Evolutionary conservation across 1,140 invertebrate genomes (phyloP).

Genomic region (Pseudobourletiella spinata): DNA sequence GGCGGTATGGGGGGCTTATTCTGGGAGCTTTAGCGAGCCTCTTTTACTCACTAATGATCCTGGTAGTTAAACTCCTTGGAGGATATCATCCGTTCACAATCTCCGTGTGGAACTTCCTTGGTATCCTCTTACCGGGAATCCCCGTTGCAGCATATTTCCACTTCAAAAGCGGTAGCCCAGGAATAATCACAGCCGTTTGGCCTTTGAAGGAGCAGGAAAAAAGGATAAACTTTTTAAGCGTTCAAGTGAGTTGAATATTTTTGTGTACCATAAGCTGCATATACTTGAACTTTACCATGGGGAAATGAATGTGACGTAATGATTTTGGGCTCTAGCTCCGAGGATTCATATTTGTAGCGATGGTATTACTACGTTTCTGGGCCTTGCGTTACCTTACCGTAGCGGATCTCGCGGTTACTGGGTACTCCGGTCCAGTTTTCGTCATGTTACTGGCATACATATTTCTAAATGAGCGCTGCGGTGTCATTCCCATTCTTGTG

Average conservation of each 20-base stretch:
- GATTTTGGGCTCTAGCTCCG: slow-evolving; percentile 11
- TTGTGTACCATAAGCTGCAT: neutral
- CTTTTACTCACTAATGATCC: slow-evolving; percentile 15
- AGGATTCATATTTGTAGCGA: slow-evolving; percentile 9
- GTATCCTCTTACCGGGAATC: slow-evolving; percentile 8
- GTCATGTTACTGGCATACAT: slow-evolving; percentile 77
- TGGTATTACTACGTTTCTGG: slow-evolving; percentile 20
- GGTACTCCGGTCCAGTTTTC: slow-evolving; percentile 57
- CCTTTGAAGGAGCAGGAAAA: slow-evolving; percentile 15
- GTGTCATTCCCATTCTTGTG: neutral
- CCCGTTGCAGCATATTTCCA: slow-evolving; percentile 2
- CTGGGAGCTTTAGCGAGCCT: slow-evolving; percentile 15
- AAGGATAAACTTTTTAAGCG: neutral
- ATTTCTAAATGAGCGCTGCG: slow-evolving; percentile 53
- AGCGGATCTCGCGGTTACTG: slow-evolving; percentile 24
- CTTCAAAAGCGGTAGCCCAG: neutral
- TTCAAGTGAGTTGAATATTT: neutral
- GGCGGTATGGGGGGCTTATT: neutral
- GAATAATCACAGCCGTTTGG: slow-evolving; percentile 18
- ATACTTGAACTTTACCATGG: neutral
- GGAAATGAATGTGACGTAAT: neutral
- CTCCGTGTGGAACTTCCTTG: slow-evolving; percentile 19
- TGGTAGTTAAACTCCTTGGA: slow-evolving; percentile 16
- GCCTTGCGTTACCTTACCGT: slow-evolving; percentile 17
- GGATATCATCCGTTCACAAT: slow-evolving; percentile 14